These are phyloP conservation scores for Hestina assimilis DNA, from an alignment of 1,140 invertebrate species.

Conservation along the genomic window DNA sequence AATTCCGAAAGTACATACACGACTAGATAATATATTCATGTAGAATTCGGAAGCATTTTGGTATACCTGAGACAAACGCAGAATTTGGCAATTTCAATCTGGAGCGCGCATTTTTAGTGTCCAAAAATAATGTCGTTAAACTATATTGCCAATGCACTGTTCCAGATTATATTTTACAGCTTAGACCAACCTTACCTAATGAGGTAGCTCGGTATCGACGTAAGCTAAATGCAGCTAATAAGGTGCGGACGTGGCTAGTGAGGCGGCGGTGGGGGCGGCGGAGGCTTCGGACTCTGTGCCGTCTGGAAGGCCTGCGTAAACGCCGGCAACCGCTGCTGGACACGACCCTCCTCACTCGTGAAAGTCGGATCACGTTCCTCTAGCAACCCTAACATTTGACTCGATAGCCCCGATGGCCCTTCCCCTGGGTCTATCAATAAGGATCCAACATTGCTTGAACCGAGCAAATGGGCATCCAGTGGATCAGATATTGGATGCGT, in stretches of 20 bases:
- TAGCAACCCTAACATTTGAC: conserved; percentile 55
- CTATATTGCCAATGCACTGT: conserved; percentile 44
- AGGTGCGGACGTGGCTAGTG: conserved; percentile 40
- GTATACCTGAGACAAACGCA: conserved; percentile 68
- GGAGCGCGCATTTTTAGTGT: conserved; percentile 26
- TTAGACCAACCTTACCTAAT: conserved; percentile 72
- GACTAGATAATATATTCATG: conserved; percentile 78
- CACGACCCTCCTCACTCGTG: conserved; percentile 45
- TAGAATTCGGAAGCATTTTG: conserved; percentile 77
- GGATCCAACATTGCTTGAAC: conserved; percentile 52
- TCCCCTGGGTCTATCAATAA: conserved; percentile 61
- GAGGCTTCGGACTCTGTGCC: conserved; percentile 71
- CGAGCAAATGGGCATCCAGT: conserved; percentile 48
- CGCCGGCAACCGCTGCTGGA: conserved; percentile 62
- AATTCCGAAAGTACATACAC: conserved; percentile 78
- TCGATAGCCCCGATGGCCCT: conserved; percentile 60
- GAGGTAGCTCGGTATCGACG: conserved; percentile 68
- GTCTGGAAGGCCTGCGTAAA: conserved; percentile 75
- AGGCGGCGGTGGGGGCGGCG: conserved; percentile 69
- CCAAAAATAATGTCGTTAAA: conserved; percentile 17
- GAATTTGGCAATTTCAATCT: conserved; percentile 63
- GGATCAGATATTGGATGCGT: conserved; percentile 48
- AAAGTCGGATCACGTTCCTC: conserved; percentile 55
- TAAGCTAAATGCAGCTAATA: conserved; percentile 58
- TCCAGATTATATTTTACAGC: conserved; percentile 58